A percentile compares a stretch with the other conserved stretches of the same genome.
phyloP scores from a whole-genome alignment of 2,113 vertebrate genomes.

The Emydura subglobosa region DNA sequence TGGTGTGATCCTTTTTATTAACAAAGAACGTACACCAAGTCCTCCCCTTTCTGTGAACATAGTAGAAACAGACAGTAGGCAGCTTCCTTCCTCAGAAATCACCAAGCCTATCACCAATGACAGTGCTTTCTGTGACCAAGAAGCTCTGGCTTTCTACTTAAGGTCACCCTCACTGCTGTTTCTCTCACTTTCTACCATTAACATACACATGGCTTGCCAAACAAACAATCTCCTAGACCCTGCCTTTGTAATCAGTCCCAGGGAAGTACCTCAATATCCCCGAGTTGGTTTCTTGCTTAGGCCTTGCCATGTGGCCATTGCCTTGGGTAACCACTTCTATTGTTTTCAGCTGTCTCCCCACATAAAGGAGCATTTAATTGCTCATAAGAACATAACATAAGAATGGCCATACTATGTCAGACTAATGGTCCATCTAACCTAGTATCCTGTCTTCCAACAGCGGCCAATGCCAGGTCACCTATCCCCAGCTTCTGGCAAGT shows the following conservation, averaged over 20 bases:
- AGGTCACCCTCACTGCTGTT: not conserved
- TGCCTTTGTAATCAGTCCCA: not conserved
- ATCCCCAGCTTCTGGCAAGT: too few relatives aligned
- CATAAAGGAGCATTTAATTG: not conserved
- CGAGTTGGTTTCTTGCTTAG: accelerated
- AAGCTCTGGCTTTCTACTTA: not conserved
- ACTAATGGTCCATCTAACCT: too few relatives aligned
- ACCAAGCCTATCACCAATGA: accelerated
- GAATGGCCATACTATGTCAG: too few relatives aligned
- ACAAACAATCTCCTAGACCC: not conserved
- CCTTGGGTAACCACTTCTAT: not conserved
- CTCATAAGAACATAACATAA: too few relatives aligned
- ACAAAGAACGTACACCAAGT: not conserved
- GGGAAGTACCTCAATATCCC: not conserved
- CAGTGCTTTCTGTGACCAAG: accelerated
- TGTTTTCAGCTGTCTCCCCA: not conserved
- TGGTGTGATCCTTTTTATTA: not conserved
- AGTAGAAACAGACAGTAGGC: not conserved
- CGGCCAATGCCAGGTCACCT: too few relatives aligned
- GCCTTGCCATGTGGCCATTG: not conserved
- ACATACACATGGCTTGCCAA: not conserved
- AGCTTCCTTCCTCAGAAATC: not conserved
- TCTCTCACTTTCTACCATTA: not conserved
- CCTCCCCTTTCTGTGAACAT: accelerated
- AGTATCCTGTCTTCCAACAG: too few relatives aligned